Base-by-base conservation (phyloP, 2,888 invertebrate genomes). In the Silvanus unidentatus region DNA sequence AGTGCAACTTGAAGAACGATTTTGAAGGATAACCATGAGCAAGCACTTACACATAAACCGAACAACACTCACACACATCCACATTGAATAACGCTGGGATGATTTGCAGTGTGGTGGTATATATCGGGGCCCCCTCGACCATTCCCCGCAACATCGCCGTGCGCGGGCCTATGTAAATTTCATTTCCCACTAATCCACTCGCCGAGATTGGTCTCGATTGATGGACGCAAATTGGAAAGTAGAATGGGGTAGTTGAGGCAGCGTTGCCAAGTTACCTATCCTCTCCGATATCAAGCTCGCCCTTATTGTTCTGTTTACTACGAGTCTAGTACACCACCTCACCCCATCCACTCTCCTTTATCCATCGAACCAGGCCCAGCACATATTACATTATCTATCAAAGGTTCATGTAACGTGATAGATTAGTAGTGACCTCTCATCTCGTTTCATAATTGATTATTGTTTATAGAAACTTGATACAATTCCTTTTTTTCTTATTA, bases 151-250 rank as follows among this genome's bases (percentile, higher is more conserved):
- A 37, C 34, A 13, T 13, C 43, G 36, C 42, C 47, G 55, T 54
- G 57, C 57, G 55, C 61, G 71, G 72, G 74, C 75, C 78, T 78
- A 80, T 80, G 80, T 79, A 80, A 80, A 80, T 80, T 79, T 77
- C 78, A 79, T 80, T 80, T 78, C 74, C 73, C 71, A 70, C 78
- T 80, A 80, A 80, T 80, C 80, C 79, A 80, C 79, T 80, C 79
- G 77, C 75, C 70, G 79, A 77, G 79, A 80, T 80, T 79, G 79
- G 77, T 76, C 75, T 75, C 79, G 79, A 80, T 80, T 80, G 80
- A 81, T 80, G 78, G 79, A 77, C 77, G 77, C 74, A 79, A 80
- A 80, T 81, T 80, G 80, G 78, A 78, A 80, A 78, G 67, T 65
- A 63, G 66, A 63, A 65, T 65, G 66, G 65, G 55, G 39, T 37